Percentiles rank a stretch among this genome's conserved stretches.
Evolutionary conservation across 2,113 vertebrate genomes (phyloP).

Genomic region (Petroica traversi): DNA sequence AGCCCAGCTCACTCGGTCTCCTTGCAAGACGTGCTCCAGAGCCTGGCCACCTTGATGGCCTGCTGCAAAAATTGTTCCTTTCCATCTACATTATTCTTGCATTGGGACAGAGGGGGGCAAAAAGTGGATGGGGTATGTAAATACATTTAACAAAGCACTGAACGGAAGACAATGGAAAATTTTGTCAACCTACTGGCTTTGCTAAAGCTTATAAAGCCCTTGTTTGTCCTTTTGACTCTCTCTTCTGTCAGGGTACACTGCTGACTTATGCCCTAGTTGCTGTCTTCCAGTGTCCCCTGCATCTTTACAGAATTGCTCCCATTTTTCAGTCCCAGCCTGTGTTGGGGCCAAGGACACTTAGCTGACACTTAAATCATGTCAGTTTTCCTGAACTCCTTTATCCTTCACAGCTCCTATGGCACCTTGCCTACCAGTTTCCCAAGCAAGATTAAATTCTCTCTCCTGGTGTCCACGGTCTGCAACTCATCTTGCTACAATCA

Average conservation of each 20-base stretch:
- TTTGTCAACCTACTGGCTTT: background rate
- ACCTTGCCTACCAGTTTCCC: background rate
- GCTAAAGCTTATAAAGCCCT: background rate
- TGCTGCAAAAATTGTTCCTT: background rate
- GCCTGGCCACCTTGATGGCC: background rate
- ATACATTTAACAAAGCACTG: background rate
- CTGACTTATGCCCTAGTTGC: background rate
- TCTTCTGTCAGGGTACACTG: background rate
- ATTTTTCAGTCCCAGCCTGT: background rate
- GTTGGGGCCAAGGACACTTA: background rate
- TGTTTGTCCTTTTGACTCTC: background rate
- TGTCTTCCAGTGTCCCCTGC: background rate
- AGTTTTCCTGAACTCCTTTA: background rate
- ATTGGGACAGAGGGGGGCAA: rapidly evolving
- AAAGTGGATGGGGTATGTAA: background rate
- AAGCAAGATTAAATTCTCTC: background rate
- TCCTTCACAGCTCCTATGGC: background rate
- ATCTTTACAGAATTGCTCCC: background rate
- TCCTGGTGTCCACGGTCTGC: background rate
- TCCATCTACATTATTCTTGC: background rate
- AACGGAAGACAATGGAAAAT: background rate
- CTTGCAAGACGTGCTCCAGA: background rate
- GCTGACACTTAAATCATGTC: background rate
- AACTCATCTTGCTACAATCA: background rate
- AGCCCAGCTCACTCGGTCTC: background rate